A percentile compares a stretch with the other conserved stretches of the same genome.
These are phyloP conservation scores for Rhodinocichla rosea DNA, from an alignment of 2,113 vertebrate genomes.

Conservation along the genomic window DNA sequence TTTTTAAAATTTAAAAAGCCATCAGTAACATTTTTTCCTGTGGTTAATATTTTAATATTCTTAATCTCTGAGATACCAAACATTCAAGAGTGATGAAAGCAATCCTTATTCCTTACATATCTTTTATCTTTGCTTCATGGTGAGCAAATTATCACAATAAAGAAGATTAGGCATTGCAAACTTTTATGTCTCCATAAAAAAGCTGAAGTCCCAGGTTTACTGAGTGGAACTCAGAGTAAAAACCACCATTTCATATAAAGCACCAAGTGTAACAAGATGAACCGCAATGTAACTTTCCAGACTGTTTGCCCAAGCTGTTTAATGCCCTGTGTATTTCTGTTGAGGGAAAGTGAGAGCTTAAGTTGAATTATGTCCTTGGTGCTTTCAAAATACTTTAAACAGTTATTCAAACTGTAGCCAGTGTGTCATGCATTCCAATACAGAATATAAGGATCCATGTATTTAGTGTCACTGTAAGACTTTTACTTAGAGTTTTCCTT, in stretches of 20 bases:
- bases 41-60: not conserved
- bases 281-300: constrained; percentile 16
- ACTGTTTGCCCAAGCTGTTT: constrained; percentile 27
- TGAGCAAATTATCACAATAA: not conserved
- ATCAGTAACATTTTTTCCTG: not conserved
- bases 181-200: not conserved
- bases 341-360: constrained; percentile 2
- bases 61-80: not conserved
- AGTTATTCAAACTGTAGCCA: not conserved
- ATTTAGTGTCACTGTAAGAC: not conserved
- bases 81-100: not conserved
- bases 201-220: not conserved
- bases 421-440: constrained; percentile 38
- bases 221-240: not conserved
- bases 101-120: not conserved
- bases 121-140: not conserved
- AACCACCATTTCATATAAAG: not conserved
- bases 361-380: constrained; percentile 38
- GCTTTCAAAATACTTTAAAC: constrained; percentile 33
- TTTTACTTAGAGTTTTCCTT: not conserved
- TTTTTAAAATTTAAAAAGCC: not conserved
- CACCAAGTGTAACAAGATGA: not conserved
- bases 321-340: constrained; percentile 7
- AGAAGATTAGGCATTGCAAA: not conserved
- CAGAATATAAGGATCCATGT: not conserved